phyloP scores from a whole-genome alignment of 2,113 vertebrate species.

The Corydoras maculifer region DNA sequence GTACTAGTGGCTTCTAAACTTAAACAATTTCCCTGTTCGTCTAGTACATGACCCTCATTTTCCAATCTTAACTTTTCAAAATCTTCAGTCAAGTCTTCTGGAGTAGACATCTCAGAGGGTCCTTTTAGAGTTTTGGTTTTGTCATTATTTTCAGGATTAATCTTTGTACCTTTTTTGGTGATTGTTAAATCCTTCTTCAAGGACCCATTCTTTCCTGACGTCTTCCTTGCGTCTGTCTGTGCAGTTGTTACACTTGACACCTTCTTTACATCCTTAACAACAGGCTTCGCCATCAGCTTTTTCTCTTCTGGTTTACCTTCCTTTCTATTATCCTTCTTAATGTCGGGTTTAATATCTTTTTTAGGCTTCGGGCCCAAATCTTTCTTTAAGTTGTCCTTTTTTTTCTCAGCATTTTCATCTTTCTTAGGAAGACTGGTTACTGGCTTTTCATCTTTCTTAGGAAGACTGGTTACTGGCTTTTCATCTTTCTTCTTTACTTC shows the following conservation, averaged over 20 bases:
- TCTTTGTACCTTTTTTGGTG: slow-evolving; percentile 54
- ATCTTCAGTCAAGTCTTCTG: slow-evolving; percentile 54
- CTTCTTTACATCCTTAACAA: slow-evolving; percentile 59
- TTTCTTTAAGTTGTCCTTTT: slow-evolving; percentile 55
- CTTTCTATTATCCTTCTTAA: slow-evolving; percentile 62
- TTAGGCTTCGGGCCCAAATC: slow-evolving; percentile 59
- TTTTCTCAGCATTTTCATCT: slow-evolving; percentile 55
- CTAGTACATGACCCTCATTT: slow-evolving; percentile 10
- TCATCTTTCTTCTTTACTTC: slow-evolving; percentile 64
- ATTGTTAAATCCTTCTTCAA: slow-evolving; percentile 52
- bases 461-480: slow-evolving; percentile 34
- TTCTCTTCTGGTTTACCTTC: slow-evolving; percentile 67
- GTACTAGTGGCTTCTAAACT: slow-evolving; percentile 42
- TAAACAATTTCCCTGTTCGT: slow-evolving; percentile 42
- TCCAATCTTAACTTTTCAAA: slow-evolving; percentile 48
- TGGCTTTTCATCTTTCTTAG: slow-evolving; percentile 54
- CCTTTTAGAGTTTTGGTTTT: slow-evolving; percentile 25
- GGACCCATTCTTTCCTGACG: slow-evolving; percentile 36
- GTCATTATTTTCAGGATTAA: slow-evolving; percentile 54
- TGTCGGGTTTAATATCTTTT: slow-evolving; percentile 64
- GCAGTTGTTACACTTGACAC: slow-evolving; percentile 12
- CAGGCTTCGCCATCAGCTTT: slow-evolving; percentile 43
- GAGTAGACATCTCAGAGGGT: slow-evolving; percentile 61
- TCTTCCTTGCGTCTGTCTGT: slow-evolving; percentile 46
- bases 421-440: slow-evolving; percentile 22